These are phyloP conservation scores for Syrista parreyssii DNA, from an alignment of 2,888 invertebrate genomes.

Conservation along the genomic window DNA sequence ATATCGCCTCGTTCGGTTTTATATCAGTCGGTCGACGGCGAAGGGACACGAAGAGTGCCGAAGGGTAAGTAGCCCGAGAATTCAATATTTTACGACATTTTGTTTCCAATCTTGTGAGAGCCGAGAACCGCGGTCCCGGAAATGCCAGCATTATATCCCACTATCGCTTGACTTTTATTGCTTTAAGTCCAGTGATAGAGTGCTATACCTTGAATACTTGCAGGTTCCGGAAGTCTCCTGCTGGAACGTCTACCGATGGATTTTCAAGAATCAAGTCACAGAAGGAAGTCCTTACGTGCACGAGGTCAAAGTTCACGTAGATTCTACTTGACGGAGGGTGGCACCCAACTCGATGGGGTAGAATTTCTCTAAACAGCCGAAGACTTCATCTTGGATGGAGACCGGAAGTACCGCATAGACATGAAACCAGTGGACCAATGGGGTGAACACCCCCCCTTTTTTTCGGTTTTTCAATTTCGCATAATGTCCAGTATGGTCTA, in stretches of 20 bases:
- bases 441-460: conserved; percentile 5
- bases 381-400: conserved; percentile 6
- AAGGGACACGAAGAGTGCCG: conserved; percentile 15
- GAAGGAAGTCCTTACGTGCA: background rate
- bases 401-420: conserved; percentile 26
- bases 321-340: background rate
- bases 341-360: background rate
- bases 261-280: background rate
- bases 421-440: conserved; percentile 18
- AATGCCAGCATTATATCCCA: conserved; percentile 34
- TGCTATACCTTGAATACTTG: conserved; percentile 14
- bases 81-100: conserved; percentile 59
- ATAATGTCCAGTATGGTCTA: conserved; percentile 59
- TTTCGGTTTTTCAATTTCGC: conserved; percentile 64
- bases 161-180: conserved; percentile 53
- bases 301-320: background rate
- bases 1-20: conserved; percentile 28
- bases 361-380: background rate
- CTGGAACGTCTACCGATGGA: background rate
- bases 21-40: conserved; percentile 34
- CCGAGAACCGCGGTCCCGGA: conserved; percentile 24
- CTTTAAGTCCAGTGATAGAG: conserved; percentile 50
- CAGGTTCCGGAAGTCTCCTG: background rate
- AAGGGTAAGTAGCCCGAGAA: conserved; percentile 20
- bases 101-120: conserved; percentile 53